These are phyloP conservation scores for Drosophila fungiperda DNA, from an alignment of 2,888 invertebrate genomes.

Conservation along the genomic window DNA sequence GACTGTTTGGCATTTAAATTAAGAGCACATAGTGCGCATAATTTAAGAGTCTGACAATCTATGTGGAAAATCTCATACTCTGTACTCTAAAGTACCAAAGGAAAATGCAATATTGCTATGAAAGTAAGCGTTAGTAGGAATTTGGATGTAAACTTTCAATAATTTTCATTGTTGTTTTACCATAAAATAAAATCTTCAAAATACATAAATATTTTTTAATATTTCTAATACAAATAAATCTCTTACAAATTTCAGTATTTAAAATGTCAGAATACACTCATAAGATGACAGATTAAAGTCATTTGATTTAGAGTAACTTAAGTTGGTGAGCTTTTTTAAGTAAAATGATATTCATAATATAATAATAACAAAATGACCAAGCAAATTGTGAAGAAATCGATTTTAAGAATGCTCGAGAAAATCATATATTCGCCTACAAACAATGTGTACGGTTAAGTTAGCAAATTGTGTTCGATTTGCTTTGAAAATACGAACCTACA, in stretches of 20 bases:
- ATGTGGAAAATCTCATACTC: background rate
- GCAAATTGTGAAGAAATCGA: background rate
- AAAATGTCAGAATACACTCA: background rate
- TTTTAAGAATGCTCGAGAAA: background rate
- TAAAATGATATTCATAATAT: background rate
- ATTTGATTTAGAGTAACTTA: background rate
- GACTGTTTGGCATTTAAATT: constrained; percentile 55
- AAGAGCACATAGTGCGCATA: constrained; percentile 33
- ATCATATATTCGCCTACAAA: constrained; percentile 1
- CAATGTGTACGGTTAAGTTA: constrained; percentile 24
- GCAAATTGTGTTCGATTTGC: constrained; percentile 32
- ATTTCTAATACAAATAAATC: background rate
- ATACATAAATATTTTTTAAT: background rate
- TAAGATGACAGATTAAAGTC: background rate
- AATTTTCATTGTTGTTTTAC: background rate
- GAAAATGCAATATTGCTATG: background rate
- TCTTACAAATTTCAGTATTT: background rate
- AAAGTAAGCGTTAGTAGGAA: background rate
- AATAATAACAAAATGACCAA: background rate
- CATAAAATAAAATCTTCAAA: too few species aligned
- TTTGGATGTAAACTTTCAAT: background rate
- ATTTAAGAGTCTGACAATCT: constrained; percentile 46
- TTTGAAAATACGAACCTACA: constrained; percentile 14
- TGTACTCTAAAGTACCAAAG: background rate
- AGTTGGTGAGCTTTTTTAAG: background rate